Evolutionary conservation across 2,797 vertebrate genomes (phyloP), one percentile per base, ranked within the genome.

Genomic region (Acanthurus tractus): DNA sequence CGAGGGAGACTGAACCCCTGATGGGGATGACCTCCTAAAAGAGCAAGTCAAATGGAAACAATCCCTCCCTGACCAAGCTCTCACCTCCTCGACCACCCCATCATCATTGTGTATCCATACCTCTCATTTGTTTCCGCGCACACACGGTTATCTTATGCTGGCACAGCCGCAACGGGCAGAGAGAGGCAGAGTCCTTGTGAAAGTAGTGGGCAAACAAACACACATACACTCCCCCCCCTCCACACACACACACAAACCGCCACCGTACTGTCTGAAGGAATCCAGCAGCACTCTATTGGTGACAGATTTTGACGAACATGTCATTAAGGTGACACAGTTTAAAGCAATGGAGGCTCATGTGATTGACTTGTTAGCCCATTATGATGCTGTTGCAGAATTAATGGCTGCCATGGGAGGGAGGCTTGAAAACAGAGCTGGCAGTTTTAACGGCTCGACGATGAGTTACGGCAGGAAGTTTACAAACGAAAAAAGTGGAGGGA

Each of bases 311-410:
- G 96, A 97, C 95, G 95, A 95, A 92, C 95, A 91, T 95, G 96
- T 96, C 95, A 96, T 96, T 96, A 95, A 96, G 94, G 90, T 96
- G 95, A 95, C 94, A 95, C 85, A 90, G 94, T 96, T 95, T 96
- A 96, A 96, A 96, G 96, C 96, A 95, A 95, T 93, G 93, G 94
- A 95, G 92, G 92, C 92, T 90, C 83, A 93, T 93, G 85, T 96
- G 95, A 95, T 95, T 97, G 96, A 96, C 96, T 96, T 94, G 84
- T 94, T 97, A 96, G 96, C 95, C 96, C 95, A 95, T 96, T 96
- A 96, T 84, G 93, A 96, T 95, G 93, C 95, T 95, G 93, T 92
- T 92, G 90, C 94, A 93, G 95, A 95, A 96, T 97, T 97, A 97
- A 97, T 96, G 94, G 95, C 95, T 96, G 93, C 95, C 95, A 92